Conservation (phyloP, 2,888 invertebrate species). For the Acrocera orbiculus region DNA sequence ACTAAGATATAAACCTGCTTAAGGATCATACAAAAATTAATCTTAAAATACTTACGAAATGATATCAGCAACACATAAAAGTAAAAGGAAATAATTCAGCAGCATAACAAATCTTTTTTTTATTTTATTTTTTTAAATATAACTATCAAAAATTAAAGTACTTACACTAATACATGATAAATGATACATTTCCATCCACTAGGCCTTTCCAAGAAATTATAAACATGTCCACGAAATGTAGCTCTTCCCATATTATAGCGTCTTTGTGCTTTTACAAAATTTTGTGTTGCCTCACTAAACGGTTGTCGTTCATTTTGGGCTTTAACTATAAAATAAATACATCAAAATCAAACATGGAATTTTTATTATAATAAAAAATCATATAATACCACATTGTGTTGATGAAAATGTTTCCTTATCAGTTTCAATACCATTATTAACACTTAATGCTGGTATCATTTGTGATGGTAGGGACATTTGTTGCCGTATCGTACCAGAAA, state of each 20-base stretch:
- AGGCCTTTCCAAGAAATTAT: constrained; percentile 68
- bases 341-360: too few species aligned
- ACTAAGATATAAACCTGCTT: too few species aligned
- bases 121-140: too few species aligned
- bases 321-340: too few species aligned
- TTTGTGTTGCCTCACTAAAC: constrained; percentile 39
- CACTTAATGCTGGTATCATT: constrained; percentile 1
- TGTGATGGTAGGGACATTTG: constrained; percentile 8
- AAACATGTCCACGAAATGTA: constrained; percentile 59
- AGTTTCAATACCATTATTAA: too few species aligned
- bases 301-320: constrained; percentile 29
- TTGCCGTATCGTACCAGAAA: constrained; percentile 8
- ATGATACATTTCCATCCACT: constrained; percentile 71
- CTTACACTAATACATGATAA: constrained; percentile 67
- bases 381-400: too few species aligned
- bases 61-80: too few species aligned
- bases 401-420: constrained; percentile 1
- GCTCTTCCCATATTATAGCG: constrained; percentile 39
- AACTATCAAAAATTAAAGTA: constrained; percentile 19
- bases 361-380: too few species aligned
- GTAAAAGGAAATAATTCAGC: too few species aligned
- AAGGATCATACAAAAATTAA: too few species aligned
- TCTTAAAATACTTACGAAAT: too few species aligned
- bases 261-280: constrained; percentile 43
- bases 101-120: too few species aligned